Evolutionary conservation across 2,797 vertebrate genomes (phyloP), one percentile per base, ranked within the genome.

Genomic region (Myripristis jacobus): DNA sequence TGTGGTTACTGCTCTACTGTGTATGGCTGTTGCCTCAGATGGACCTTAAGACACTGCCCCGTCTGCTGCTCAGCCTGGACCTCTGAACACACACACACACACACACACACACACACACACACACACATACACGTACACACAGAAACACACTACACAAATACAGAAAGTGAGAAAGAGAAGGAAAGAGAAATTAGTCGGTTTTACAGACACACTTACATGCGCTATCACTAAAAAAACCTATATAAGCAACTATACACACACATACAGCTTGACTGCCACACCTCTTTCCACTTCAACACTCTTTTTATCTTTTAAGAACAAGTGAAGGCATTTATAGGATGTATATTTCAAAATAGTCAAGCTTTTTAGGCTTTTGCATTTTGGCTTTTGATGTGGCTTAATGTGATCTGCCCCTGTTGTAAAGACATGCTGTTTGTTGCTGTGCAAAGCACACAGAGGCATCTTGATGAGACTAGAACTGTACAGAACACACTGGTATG

Each of bases 1-100:
- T 98, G 73, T 99, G 97, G 98, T 86, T 97, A 62, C 90, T 96
- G 70, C 90, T 97, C 60, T 99, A 98, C 91, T 98, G 96, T 89
- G 88, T 96, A 73, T 90, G 96, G 87, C 89, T 99, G 61, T 92
- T 99, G 85, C 96, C 96, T 0, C 96, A 97, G 86, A 91, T 98
- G 76, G 95, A 97, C 80, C 73, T 95, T 77, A 93, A 86, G 87
- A 70, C 84, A 2, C 87, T 94, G 79, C 92, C 91, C 27, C 67
- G 86, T 56, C 82, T 92, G 68, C 84, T 95, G 64, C 87, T 94
- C 52, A 93, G 92, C 83, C 79, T 87, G 22, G 63, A 88, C 16
- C 81, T 80, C 77, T 93, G 76, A 91, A 29, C n/a, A 61, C 61
- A 57, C 77, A 63, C 55, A 25, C 52, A 55, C 50, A 47, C 63